These are phyloP conservation scores for Neogobius melanostomus DNA, from an alignment of 2,113 vertebrate species.

Conservation along the genomic window DNA sequence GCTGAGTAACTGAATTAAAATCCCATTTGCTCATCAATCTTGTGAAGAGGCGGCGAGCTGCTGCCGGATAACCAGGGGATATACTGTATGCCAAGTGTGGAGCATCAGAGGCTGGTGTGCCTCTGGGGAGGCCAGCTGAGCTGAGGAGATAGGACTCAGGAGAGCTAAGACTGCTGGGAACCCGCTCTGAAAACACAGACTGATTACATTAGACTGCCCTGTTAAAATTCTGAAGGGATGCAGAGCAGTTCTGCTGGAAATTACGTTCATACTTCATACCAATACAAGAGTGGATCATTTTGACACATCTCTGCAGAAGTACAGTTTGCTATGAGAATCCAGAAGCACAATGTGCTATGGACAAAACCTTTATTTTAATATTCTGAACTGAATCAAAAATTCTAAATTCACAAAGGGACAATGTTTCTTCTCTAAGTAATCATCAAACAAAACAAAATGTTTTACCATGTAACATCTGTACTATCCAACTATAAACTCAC, in stretches of 20 bases:
- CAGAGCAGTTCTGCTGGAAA: background rate
- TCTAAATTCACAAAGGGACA: no score
- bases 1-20: conserved; percentile 74
- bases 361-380: no score
- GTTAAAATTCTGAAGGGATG: background rate
- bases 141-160: conserved; percentile 60
- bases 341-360: background rate
- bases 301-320: background rate
- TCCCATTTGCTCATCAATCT: conserved; percentile 74
- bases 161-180: conserved; percentile 34
- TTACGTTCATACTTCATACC: background rate
- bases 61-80: conserved; percentile 59
- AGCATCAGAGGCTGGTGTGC: conserved; percentile 58
- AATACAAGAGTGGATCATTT: background rate
- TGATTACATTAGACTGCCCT: background rate
- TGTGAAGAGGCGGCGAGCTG: conserved; percentile 53
- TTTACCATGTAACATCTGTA: no score
- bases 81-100: conserved; percentile 51
- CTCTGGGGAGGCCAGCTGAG: conserved; percentile 62
- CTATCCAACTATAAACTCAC: no score
- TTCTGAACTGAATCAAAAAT: no score
- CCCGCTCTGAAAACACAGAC: conserved; percentile 10
- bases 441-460: no score
- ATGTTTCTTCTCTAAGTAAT: no score
- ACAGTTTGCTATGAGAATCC: background rate